These are phyloP conservation scores for Acrossocheilus fasciatus DNA, from an alignment of 2,797 vertebrate genomes.

Conservation along the genomic window DNA sequence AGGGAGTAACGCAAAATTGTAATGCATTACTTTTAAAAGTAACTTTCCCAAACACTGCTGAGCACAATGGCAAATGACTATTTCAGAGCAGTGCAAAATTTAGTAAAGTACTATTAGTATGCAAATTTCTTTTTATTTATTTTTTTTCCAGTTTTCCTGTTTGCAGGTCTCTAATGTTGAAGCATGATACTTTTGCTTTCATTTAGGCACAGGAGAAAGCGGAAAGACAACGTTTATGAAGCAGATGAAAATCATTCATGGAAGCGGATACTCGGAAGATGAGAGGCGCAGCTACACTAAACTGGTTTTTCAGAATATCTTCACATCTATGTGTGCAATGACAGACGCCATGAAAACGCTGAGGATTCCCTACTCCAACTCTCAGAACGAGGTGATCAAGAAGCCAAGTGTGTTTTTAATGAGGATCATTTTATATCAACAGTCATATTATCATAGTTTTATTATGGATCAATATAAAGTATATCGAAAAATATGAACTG, in stretches of 20 bases:
- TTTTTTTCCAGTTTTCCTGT: neutral
- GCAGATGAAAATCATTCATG: constrained; percentile 85
- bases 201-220: constrained; percentile 81
- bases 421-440: neutral
- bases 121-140: too few relatives aligned
- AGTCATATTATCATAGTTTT: neutral
- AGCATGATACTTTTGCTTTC: neutral
- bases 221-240: constrained; percentile 85
- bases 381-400: constrained; percentile 77
- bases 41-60: too few relatives aligned
- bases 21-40: too few relatives aligned
- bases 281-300: constrained; percentile 76
- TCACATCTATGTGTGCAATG: constrained; percentile 77
- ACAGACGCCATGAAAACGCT: constrained; percentile 76
- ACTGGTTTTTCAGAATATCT: constrained; percentile 83
- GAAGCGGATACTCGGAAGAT: constrained; percentile 77
- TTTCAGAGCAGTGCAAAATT: neutral
- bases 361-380: constrained; percentile 77
- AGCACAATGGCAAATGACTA: neutral
- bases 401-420: neutral
- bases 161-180: neutral
- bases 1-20: too few relatives aligned
- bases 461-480: neutral
- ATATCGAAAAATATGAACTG: neutral
- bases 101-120: neutral